Percentiles rank a stretch among this genome's conserved stretches.
These are phyloP conservation scores for Heteropelma amictum DNA, from an alignment of 2,888 invertebrate species.

Conservation along the genomic window DNA sequence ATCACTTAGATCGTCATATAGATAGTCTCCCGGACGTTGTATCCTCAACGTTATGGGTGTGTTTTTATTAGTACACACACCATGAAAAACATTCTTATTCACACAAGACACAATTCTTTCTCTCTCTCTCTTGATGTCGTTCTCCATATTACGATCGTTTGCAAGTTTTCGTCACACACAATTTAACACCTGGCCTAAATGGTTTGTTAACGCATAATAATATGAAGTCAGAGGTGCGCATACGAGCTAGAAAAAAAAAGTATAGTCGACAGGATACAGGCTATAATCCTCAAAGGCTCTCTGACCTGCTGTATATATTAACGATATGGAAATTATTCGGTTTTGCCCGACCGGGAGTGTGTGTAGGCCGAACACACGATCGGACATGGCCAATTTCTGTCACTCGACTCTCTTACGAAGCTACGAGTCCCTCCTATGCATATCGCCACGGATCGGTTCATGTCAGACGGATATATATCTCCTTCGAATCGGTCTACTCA, in stretches of 20 bases:
- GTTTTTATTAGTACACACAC: too few species aligned
- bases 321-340: conserved; percentile 74
- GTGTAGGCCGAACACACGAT: conserved; percentile 61
- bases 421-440: conserved; percentile 36
- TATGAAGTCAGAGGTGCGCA: conserved; percentile 43
- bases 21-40: too few species aligned
- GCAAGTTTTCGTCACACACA: conserved; percentile 74
- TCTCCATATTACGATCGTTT: conserved; percentile 61
- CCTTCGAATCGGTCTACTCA: conserved; percentile 52
- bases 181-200: conserved; percentile 77
- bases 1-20: too few species aligned
- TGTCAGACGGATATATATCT: conserved; percentile 58
- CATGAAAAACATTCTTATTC: too few species aligned
- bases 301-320: conserved; percentile 59
- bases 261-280: conserved; percentile 72
- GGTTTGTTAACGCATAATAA: conserved; percentile 76
- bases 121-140: not conserved
- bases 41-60: too few species aligned
- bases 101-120: not conserved
- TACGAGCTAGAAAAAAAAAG: not conserved
- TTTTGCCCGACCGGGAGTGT: conserved; percentile 43
- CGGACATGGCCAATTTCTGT: conserved; percentile 75
- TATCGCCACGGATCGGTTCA: conserved; percentile 58
- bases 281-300: conserved; percentile 54
- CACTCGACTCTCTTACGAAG: conserved; percentile 57